A percentile compares a stretch with the other conserved stretches of the same genome.
Evolutionary conservation across 2,113 vertebrate species (phyloP).

Genomic region (Balaenoptera acutorostrata): DNA sequence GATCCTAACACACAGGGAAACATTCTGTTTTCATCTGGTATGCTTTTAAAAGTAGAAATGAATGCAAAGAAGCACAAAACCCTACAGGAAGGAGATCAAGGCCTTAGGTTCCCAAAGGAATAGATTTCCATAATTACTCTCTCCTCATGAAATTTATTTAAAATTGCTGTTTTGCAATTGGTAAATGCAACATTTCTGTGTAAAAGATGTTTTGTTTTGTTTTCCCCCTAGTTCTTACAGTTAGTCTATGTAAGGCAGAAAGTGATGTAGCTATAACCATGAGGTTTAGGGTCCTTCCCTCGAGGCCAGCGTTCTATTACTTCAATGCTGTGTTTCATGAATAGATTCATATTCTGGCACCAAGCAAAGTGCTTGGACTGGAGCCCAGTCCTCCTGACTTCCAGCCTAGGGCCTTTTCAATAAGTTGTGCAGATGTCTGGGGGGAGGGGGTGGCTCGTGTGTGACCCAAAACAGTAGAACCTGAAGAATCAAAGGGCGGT

Average conservation of each 20-base stretch:
- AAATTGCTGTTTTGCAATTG: background rate
- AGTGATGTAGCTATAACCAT: background rate
- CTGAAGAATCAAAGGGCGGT: background rate
- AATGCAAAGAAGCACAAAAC: background rate
- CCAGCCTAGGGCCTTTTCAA: background rate
- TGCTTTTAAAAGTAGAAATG: background rate
- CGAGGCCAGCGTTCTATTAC: background rate
- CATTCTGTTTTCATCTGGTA: background rate
- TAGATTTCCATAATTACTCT: background rate
- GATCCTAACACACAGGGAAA: background rate
- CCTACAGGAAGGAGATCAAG: background rate
- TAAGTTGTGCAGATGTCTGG: background rate
- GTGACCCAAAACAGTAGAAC: background rate
- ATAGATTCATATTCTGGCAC: slow-evolving; percentile 59
- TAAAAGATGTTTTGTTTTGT: background rate
- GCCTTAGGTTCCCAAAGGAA: background rate
- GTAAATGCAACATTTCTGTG: background rate
- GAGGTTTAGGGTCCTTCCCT: background rate
- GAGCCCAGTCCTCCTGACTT: slow-evolving; percentile 42
- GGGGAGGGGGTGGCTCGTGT: background rate
- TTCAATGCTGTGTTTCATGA: slow-evolving; percentile 35
- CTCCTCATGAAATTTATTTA: background rate
- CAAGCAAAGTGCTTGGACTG: slow-evolving; percentile 44
- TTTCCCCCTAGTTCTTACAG: background rate
- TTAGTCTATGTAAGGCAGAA: background rate